Evolutionary conservation across 1,140 invertebrate species (phyloP), one percentile per base, ranked within the genome.

Genomic region (Macrocentrus cingulum): DNA sequence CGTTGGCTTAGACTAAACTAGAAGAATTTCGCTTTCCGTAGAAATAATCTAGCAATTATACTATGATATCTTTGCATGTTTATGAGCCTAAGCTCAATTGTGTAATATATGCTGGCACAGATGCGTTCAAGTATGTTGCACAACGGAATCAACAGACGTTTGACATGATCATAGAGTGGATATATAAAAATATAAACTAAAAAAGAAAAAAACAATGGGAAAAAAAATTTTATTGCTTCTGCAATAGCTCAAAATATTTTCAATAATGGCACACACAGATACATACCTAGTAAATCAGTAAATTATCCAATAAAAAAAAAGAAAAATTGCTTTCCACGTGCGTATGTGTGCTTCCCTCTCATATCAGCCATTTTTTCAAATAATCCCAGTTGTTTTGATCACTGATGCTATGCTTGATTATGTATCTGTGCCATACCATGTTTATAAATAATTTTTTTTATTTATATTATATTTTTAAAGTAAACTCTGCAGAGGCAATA

Each of bases 231-330:
- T 29, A 15, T 42, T 23, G 32, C 19, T 20, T 32, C 18, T 59
- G 51, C 7, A 23, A 52, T 13, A 39, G 41, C 37, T 9, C 44
- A 46, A 41, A 56, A 70, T 71, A 71, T n/a, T n/a, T n/a, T n/a
- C n/a, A n/a, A n/a, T n/a, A n/a, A n/a, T n/a, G n/a, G n/a, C n/a
- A 71, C 70, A 71, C 71, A 72, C 71, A 73, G 70, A 73, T 73
- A 74, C 69, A 67, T 74, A n/a, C n/a, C n/a, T n/a, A 65, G 69
- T 68, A 74, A 69, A 70, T 66, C 18, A 41, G 29, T 44, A 42
- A n/a, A 3, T n/a, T 39, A 13, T 55, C 34, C 20, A 22, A 37
- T 9, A 41, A 13, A 11, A 48, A 13, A 52, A 46, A 32, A 15
- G 22, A 16, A 41, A 23, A 55, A 55, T 61, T 58, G 59, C 54